Evolutionary conservation across 2,113 vertebrate genomes (phyloP).

Genomic region (Otolemur garnettii): DNA sequence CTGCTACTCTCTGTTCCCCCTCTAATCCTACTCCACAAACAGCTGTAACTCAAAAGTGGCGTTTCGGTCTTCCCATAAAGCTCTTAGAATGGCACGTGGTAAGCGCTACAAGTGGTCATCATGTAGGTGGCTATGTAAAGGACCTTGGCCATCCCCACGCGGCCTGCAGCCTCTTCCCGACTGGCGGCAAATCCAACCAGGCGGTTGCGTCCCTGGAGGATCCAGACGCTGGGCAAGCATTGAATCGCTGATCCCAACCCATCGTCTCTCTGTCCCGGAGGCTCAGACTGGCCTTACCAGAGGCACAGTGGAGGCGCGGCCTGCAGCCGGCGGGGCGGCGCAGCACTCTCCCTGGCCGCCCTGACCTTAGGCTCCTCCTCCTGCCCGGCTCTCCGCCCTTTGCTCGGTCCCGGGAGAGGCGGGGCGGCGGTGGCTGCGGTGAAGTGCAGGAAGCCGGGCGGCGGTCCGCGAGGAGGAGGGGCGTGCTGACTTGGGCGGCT

Average conservation of each 20-base stretch:
- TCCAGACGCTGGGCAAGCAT: background rate
- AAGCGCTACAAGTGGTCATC: background rate
- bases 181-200: background rate
- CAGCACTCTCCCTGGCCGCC: background rate
- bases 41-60: background rate
- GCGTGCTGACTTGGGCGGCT: conserved; percentile 39
- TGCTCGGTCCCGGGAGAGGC: conserved; percentile 71
- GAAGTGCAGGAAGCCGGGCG: conserved; percentile 74
- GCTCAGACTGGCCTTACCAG: background rate
- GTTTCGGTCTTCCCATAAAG: background rate
- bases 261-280: background rate
- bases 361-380: conserved; percentile 74
- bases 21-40: background rate
- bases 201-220: background rate
- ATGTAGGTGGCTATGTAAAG: background rate
- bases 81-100: background rate
- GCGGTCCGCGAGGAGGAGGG: conserved; percentile 49
- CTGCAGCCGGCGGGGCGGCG: background rate
- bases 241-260: background rate
- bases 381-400: conserved; percentile 62
- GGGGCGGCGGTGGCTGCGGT: conserved; percentile 63
- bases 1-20: background rate
- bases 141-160: background rate
- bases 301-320: background rate
- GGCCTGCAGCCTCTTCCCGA: background rate